Base-by-base conservation (phyloP, 1,140 invertebrate species). In the Charaxes varanes region DNA sequence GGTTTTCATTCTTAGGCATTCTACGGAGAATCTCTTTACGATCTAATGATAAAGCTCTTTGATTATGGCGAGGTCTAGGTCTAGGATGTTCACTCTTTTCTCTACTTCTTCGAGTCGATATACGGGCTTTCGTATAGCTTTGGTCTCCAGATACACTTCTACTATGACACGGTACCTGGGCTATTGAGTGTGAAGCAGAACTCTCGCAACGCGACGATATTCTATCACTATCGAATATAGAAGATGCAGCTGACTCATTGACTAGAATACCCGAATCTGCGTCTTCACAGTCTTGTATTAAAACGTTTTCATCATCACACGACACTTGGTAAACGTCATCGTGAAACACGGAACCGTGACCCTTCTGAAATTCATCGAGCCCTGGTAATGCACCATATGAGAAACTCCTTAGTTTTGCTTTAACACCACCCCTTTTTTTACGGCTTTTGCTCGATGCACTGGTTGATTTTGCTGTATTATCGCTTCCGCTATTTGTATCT, bases 181-280 rank as follows among this genome's bases (percentile, higher is more conserved):
- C 30, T 41, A 69, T 71, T 0, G 53, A 76, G 24, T 87, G 65
- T 4, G 85, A 85, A 10, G 86, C 86, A 2, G 88, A 88, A 62
- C 85, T 86, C 28, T 87, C 86, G 59, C 86, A 88, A 0, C 83
- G 59, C n/a, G 84, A 81, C 2, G 82, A 77, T 56, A 86, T 86
- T 61, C 87, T 86, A 18, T 88, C 83, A 56, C 88, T 88, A 24
- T 91, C 90, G 37, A 90, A 86, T 13, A 91, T 78, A 0, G 90
- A 91, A 21, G 88, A 89, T 14, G 87, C 89, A 3, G 89, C 88
- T 0, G 90, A 91, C 55, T 90, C 90, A 55, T 91, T 92, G 44
- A 92, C 88, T 57, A 92, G 72, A 46, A 93, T 93, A 5, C 91
- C 91, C 13, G 90, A 92, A 64, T 93, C 91, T 26, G 89, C 88